Conservation (phyloP, 1,140 invertebrate genomes). For the Tetranychus cinnabarinus region DNA sequence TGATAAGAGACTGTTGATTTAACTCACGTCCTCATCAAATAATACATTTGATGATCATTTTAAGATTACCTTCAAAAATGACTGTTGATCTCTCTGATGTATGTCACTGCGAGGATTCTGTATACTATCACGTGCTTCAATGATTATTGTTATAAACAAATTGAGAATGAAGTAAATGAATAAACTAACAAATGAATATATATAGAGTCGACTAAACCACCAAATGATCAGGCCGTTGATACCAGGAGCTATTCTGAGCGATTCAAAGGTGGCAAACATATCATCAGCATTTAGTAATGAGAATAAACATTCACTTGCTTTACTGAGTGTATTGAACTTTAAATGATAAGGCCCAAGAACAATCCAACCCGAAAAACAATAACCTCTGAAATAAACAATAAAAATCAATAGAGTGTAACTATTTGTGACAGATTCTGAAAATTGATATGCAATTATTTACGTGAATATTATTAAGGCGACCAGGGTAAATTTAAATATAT, state of each 20-base stretch:
- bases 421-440: neutral
- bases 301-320: slow-evolving; percentile 64
- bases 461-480: slow-evolving; percentile 45
- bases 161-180: slow-evolving; percentile 96
- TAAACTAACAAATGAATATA: slow-evolving; percentile 84
- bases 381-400: slow-evolving; percentile 56
- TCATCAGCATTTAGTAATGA: slow-evolving; percentile 10
- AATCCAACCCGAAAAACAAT: slow-evolving; percentile 92
- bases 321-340: slow-evolving; percentile 70
- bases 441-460: slow-evolving; percentile 2
- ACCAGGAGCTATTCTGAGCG: slow-evolving; percentile 56
- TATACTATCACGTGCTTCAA: slow-evolving; percentile 33
- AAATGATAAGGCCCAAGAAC: slow-evolving; percentile 93
- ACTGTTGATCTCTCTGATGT: no score
- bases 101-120: no score
- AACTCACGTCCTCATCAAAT: no score
- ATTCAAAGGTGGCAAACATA: slow-evolving; percentile 47
- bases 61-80: no score
- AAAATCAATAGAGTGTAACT: neutral
- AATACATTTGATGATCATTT: no score
- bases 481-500: slow-evolving; percentile 71
- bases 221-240: slow-evolving; percentile 38
- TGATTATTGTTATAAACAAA: slow-evolving; percentile 94
- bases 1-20: no score
- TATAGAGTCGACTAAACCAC: slow-evolving; percentile 89